Conservation (phyloP, 2,888 invertebrate species). For the Endotricha flammealis region DNA sequence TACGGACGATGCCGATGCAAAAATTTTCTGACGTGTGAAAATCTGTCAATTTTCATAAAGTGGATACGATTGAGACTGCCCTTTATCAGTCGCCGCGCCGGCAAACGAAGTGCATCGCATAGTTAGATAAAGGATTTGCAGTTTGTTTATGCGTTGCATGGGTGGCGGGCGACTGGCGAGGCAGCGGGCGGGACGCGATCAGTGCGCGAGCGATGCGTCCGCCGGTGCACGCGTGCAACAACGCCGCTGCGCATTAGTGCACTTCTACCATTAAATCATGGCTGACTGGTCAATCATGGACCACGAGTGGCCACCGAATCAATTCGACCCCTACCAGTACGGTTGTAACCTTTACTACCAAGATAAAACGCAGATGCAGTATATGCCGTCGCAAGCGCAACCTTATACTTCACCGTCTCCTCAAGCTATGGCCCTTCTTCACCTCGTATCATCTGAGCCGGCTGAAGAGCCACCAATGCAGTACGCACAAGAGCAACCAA, state of each 20-base stretch:
- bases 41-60: slow-evolving; percentile 8
- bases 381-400: slow-evolving; percentile 20
- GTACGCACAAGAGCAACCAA: slow-evolving; percentile 17
- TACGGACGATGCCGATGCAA: too few relatives aligned
- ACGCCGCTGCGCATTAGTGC: slow-evolving; percentile 35
- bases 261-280: slow-evolving; percentile 32
- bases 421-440: slow-evolving; percentile 20
- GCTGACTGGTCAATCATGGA: slow-evolving; percentile 44
- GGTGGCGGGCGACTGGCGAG: slow-evolving; percentile 38
- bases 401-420: slow-evolving; percentile 20
- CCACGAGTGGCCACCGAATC: slow-evolving; percentile 33
- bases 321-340: slow-evolving; percentile 32
- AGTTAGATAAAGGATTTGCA: slow-evolving; percentile 63
- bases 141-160: slow-evolving; percentile 60
- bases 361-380: slow-evolving; percentile 20
- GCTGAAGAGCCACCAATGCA: slow-evolving; percentile 21
- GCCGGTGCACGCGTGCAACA: slow-evolving; percentile 49
- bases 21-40: too few relatives aligned
- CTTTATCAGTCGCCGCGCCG: slow-evolving; percentile 46
- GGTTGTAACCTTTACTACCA: slow-evolving; percentile 30
- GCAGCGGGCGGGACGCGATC: slow-evolving; percentile 40
- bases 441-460: slow-evolving; percentile 18
- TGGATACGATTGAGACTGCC: slow-evolving; percentile 31
- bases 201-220: slow-evolving; percentile 57
- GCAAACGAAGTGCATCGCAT: slow-evolving; percentile 23